Conservation (phyloP, 2,113 vertebrate species). For the Stegostoma tigrinum region DNA sequence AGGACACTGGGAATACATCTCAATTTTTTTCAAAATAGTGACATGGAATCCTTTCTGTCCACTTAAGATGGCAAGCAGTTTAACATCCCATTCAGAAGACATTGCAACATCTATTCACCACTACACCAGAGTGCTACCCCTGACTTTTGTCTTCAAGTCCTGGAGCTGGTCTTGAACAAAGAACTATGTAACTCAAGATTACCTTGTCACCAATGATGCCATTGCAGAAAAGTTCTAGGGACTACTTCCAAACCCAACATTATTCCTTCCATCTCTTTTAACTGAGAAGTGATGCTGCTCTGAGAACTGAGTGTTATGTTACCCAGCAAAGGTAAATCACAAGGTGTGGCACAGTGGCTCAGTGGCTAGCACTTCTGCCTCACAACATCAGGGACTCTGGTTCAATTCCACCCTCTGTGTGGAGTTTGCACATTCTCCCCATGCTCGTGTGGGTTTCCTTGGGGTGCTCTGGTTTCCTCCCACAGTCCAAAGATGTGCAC, state of each 20-base stretch:
- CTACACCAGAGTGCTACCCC: not conserved
- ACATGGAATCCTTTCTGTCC: not conserved
- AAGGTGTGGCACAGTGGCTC: too few species aligned
- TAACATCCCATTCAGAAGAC: not conserved
- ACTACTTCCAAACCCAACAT: not conserved
- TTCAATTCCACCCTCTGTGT: too few species aligned
- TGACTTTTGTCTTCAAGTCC: not conserved
- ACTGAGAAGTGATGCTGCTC: not conserved
- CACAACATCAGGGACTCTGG: too few species aligned
- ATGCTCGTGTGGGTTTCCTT: too few species aligned
- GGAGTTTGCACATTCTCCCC: too few species aligned
- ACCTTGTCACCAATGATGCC: too few species aligned
- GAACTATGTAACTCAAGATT: not conserved
- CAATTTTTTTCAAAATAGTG: not conserved
- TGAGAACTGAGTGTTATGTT: not conserved
- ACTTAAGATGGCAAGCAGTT: not conserved
- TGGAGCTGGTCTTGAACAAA: not conserved
- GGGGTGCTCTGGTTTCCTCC: too few species aligned
- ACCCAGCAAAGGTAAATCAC: not conserved
- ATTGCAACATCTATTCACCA: not conserved
- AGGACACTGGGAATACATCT: not conserved
- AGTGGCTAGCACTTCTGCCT: too few species aligned
- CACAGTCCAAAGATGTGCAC: too few species aligned
- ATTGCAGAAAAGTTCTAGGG: not conserved
- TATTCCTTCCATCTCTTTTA: not conserved